phyloP scores from a whole-genome alignment of 2,888 invertebrate genomes.

The Eupithecia subfuscata region DNA sequence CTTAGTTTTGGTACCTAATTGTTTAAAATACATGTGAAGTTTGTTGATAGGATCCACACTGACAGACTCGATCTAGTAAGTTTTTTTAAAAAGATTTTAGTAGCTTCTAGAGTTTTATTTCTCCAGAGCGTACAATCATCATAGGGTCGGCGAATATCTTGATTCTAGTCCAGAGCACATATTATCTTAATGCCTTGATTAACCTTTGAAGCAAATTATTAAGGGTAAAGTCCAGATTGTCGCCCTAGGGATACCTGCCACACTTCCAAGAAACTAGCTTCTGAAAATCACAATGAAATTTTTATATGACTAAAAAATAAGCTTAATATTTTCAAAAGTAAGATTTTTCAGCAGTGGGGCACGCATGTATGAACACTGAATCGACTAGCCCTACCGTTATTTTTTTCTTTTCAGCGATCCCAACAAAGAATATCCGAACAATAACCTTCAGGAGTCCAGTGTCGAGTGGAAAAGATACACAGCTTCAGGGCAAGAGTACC shows the following conservation, averaged over 20 bases:
- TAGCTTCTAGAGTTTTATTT: neutral
- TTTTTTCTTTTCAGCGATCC: conserved; percentile 63
- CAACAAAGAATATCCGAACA: conserved; percentile 33
- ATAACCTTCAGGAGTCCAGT: conserved; percentile 51
- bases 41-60: neutral
- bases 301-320: too few relatives aligned
- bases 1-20: neutral
- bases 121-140: too few relatives aligned
- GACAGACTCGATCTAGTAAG: neutral
- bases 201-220: too few relatives aligned
- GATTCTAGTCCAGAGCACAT: too few relatives aligned
- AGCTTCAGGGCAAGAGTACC: conserved; percentile 56
- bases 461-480: conserved; percentile 67
- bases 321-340: neutral
- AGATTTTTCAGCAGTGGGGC: neutral
- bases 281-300: too few relatives aligned
- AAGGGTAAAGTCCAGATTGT: too few relatives aligned
- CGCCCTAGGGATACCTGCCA: too few relatives aligned
- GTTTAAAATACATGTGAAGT: neutral
- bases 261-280: too few relatives aligned
- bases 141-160: too few relatives aligned
- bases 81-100: neutral
- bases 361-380: neutral
- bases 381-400: neutral
- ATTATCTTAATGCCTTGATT: too few relatives aligned